Conservation (phyloP, 2,888 invertebrate genomes). For the Frankliniella fusca region DNA sequence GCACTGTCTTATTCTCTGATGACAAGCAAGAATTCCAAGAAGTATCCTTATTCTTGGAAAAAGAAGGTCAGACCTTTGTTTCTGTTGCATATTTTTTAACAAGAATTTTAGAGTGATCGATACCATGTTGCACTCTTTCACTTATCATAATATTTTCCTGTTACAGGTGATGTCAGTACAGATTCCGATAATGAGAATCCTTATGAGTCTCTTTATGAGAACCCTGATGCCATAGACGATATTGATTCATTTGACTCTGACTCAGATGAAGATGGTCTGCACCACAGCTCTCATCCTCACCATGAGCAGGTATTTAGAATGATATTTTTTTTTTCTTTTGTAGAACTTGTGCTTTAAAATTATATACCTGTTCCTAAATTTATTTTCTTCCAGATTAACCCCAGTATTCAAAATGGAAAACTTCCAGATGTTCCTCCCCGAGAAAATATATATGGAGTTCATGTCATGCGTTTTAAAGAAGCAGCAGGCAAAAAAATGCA, state of each 20-base stretch:
- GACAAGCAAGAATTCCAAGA: slow-evolving; percentile 54
- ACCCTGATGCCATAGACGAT: slow-evolving; percentile 53
- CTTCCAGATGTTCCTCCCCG: slow-evolving; percentile 59
- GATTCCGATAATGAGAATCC: slow-evolving; percentile 60
- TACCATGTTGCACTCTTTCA: background rate
- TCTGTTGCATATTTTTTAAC: background rate
- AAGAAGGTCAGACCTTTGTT: slow-evolving; percentile 40
- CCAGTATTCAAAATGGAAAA: slow-evolving; percentile 45
- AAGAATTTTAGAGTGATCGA: background rate
- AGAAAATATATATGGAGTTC: slow-evolving; percentile 59
- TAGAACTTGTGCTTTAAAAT: background rate
- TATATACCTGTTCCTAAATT: background rate
- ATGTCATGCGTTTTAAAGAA: slow-evolving; percentile 56
- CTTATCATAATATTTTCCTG: slow-evolving; percentile 32
- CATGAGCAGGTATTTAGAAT: slow-evolving; percentile 38
- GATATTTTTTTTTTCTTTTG: too few relatives aligned
- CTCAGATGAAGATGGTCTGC: slow-evolving; percentile 54
- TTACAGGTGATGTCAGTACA: slow-evolving; percentile 56
- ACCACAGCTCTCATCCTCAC: slow-evolving; percentile 29
- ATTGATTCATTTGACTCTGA: slow-evolving; percentile 71
- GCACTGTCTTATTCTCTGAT: slow-evolving; percentile 42
- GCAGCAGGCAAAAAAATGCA: slow-evolving; percentile 60
- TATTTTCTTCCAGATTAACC: too few relatives aligned
- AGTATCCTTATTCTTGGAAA: slow-evolving; percentile 45
- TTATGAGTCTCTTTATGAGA: slow-evolving; percentile 60